Evolutionary conservation across 2,113 vertebrate genomes (phyloP), one percentile per base, ranked within the genome.

Genomic region (Heterocephalus glaber): DNA sequence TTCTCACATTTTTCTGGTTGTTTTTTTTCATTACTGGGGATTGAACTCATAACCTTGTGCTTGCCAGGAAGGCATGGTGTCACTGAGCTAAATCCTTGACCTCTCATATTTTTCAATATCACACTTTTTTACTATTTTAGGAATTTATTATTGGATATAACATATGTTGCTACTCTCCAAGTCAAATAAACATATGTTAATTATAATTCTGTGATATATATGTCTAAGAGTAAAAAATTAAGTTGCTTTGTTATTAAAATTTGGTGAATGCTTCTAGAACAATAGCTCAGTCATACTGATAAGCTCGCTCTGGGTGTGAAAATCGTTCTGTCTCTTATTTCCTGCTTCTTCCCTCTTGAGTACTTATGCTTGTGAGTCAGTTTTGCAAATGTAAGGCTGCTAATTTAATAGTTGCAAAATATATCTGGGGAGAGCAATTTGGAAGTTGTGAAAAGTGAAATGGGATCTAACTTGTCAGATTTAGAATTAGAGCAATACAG

Each of bases 321-420:
- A 0, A 0, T 74, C 93, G 24, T 92, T 35, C 76, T 93, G 70
- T 94, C 61, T 7, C 16, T 56, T 92, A 38, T 86, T 96, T 94
- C 14, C 77, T 63, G 0, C 24, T 84, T 85, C 30, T 94, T 94
- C 52, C 76, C 68, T 97, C n/a, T 89, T 35, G 94, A 58, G 82
- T 86, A 92, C 95, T 97, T 96, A 54, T 60, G 65, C 76, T 52
- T 86, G 30, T 60, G 95, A 96, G 76, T 89, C 74, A 82, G 70
- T 30, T 79, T 92, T 60, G 95, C 35, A 95, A 91, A 96, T 41
- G 88, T 86, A 13, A n/a, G 52, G 4, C 54, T 96, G 94, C 94
- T 44, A 96, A 61, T 82, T 38, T 93, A 65, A 63, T 14, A 61
- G 93, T 24, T 93, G 22, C 28, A 72, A 96, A 96, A 76, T 68